Base-by-base conservation (phyloP, 2,113 vertebrate genomes). In the Choloepus hoffmanni region DNA sequence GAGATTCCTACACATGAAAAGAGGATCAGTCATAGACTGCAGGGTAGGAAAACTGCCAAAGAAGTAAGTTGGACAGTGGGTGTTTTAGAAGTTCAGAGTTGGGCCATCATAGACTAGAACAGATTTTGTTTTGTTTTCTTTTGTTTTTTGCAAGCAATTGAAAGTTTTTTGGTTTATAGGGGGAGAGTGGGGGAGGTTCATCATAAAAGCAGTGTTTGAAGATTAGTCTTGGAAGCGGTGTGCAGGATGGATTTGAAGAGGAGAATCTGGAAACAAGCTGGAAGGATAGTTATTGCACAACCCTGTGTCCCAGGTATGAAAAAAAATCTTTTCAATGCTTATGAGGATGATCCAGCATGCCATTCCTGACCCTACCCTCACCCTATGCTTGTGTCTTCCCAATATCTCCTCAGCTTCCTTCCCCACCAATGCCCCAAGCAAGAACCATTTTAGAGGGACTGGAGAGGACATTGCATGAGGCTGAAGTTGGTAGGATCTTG, bases 61-160 rank as follows among this genome's bases (percentile, higher is more conserved):
- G 60, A 86, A 94, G 78, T 3, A 50, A 85, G 19, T 67, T 14
- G 90, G 76, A 63, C 1, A 16, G 24, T 68, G 21, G 26, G 65
- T 23, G 43, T 55, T 84, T 96, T 74, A 77, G 48, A 91, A 84
- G 70, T 63, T 63, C 77, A 83, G 68, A 30, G 70, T 50, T 70
- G 72, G 58, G 26, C 24, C 30, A 33, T 60, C 60, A 60, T 24
- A 50, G 77, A 70, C 65, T 40, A 82, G n/a, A 85, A 77, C 36
- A 60, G 12, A 63, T 48, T 65, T 78, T 55, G 11, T 48, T 53
- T 94, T 65, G 55, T 67, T 95, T 94, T 48, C 9, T 53, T 78
- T 94, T 67, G 58, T 68, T 28, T 86, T 94, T 87, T 62, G 70
- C 30, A 45, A 89, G 87, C 53, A 65, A 68, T 45, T 43, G 4